These are phyloP conservation scores for cat (Felis catus) DNA, from an alignment of 2,113 vertebrate genomes.

Conservation along the genomic window F.catus_Fca126_mat1.0 CM031412.1:214988501-214989000, in stretches of 20 bases:
- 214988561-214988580: conserved; percentile 47
- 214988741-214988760: conserved; percentile 57
- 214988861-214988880: conserved; percentile 58
- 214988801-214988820: conserved; percentile 67
- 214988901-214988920: conserved; percentile 57
- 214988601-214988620: conserved; percentile 56
- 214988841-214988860: conserved; percentile 55
- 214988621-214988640: conserved; percentile 69
- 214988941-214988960: conserved; percentile 50
- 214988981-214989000: neutral
- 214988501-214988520: neutral
- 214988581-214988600: conserved; percentile 54
- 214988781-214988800: conserved; percentile 67
- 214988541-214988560: conserved; percentile 15
- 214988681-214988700: conserved; percentile 71
- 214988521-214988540: conserved; percentile 48
- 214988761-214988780: conserved; percentile 61
- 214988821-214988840: conserved; percentile 61
- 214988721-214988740: conserved; percentile 75
- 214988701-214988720: conserved; percentile 71
- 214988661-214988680: conserved; percentile 77
- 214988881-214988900: conserved; percentile 23
- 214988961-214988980: neutral
- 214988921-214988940: conserved; percentile 47
- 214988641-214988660: conserved; percentile 71